phyloP scores from a whole-genome alignment of 2,888 invertebrate species.

The Sarcophaga caerulescens region DNA sequence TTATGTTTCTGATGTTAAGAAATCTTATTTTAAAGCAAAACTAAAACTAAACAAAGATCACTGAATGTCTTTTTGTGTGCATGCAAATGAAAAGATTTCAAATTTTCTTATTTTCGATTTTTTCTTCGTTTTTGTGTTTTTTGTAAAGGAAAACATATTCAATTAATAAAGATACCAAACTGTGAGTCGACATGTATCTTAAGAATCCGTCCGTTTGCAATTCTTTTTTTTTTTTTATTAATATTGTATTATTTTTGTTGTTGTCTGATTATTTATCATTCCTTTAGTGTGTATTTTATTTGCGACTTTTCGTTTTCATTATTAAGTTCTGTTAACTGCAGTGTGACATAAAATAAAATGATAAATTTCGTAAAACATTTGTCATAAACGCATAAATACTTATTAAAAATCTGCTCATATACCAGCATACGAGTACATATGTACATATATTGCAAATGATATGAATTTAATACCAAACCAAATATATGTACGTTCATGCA shows the following conservation, averaged over 20 bases:
- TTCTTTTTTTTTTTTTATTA: slow-evolving; percentile 28
- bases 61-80: too few relatives aligned
- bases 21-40: too few relatives aligned
- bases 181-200: slow-evolving; percentile 63
- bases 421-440: not conserved
- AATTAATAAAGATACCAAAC: slow-evolving; percentile 69
- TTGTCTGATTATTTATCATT: slow-evolving; percentile 5
- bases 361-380: slow-evolving; percentile 66
- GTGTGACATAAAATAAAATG: slow-evolving; percentile 66
- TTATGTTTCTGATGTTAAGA: too few relatives aligned
- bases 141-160: slow-evolving; percentile 63
- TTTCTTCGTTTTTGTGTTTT: not conserved
- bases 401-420: slow-evolving; percentile 33
- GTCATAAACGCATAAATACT: slow-evolving; percentile 61
- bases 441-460: slow-evolving; percentile 31
- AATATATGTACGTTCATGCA: too few relatives aligned
- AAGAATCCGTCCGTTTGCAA: slow-evolving; percentile 53
- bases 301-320: slow-evolving; percentile 16
- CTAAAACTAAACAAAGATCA: too few relatives aligned
- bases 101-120: too few relatives aligned
- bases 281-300: slow-evolving; percentile 5
- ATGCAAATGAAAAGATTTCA: too few relatives aligned
- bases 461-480: too few relatives aligned
- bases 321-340: slow-evolving; percentile 58
- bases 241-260: slow-evolving; percentile 3